Percentiles rank a stretch among this genome's conserved stretches.
These are phyloP conservation scores for Diarsia brunnea DNA, from an alignment of 2,888 invertebrate genomes.

Conservation along the genomic window DNA sequence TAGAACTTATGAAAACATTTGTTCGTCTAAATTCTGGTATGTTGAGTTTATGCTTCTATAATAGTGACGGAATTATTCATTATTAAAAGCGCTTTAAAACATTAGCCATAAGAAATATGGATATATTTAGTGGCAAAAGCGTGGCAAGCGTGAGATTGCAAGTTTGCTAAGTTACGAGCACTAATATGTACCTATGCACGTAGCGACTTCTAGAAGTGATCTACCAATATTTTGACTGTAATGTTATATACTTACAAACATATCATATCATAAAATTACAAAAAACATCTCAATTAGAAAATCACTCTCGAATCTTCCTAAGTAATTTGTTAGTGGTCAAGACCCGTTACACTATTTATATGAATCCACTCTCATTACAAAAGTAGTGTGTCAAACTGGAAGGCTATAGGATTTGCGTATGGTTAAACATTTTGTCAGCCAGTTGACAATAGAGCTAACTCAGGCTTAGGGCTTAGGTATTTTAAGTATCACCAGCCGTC, in stretches of 20 bases:
- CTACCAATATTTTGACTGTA: no score
- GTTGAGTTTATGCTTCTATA: background rate
- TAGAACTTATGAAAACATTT: constrained; percentile 43
- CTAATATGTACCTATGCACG: no score
- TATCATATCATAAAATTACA: no score
- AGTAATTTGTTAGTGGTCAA: no score
- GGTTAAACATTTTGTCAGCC: background rate
- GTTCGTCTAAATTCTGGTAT: constrained; percentile 2
- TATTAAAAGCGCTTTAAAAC: background rate
- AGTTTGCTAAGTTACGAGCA: background rate
- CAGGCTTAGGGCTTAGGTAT: background rate
- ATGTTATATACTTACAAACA: no score
- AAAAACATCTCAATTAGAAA: no score
- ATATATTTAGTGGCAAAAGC: background rate
- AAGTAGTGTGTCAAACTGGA: background rate
- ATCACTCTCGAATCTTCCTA: no score
- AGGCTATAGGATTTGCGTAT: background rate
- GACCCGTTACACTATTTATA: no score
- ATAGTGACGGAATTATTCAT: constrained; percentile 1
- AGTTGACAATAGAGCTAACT: background rate
- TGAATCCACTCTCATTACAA: no score
- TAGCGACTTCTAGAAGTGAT: no score
- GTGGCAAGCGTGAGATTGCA: background rate
- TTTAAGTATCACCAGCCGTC: background rate
- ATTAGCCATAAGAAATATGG: background rate